phyloP scores from a whole-genome alignment of 2,888 invertebrate species.

The Pimpla rufipes region DNA sequence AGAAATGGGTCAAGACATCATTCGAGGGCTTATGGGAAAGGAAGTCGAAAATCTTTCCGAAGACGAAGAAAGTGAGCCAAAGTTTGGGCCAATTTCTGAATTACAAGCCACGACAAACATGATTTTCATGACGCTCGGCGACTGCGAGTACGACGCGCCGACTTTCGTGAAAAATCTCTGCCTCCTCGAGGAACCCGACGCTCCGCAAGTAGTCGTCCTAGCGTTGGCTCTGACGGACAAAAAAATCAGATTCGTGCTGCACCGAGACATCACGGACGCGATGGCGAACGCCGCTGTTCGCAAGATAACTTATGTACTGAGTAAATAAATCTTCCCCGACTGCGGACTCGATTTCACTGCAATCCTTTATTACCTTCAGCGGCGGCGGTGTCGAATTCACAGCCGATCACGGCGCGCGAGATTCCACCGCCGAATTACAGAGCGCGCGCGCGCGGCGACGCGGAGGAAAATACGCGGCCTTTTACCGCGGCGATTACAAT shows the following conservation, averaged over 20 bases:
- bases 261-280: slow-evolving; percentile 90
- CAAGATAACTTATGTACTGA: slow-evolving; percentile 90
- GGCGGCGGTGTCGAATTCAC: slow-evolving; percentile 40
- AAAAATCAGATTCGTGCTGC: slow-evolving; percentile 90
- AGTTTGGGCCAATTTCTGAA: too few relatives aligned
- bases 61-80: too few relatives aligned
- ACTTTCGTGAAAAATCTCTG: slow-evolving; percentile 87
- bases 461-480: slow-evolving; percentile 1
- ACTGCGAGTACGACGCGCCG: slow-evolving; percentile 84
- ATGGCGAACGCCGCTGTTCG: slow-evolving; percentile 89
- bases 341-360: slow-evolving; percentile 21
- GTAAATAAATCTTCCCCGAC: slow-evolving; percentile 85
- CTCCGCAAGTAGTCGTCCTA: slow-evolving; percentile 87
- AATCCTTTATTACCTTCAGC: slow-evolving; percentile 59
- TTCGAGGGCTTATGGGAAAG: too few relatives aligned
- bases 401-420: slow-evolving; percentile 25
- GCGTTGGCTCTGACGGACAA: slow-evolving; percentile 87
- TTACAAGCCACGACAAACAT: too few relatives aligned
- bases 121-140: slow-evolving; percentile 88
- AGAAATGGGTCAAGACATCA: slow-evolving; percentile 89
- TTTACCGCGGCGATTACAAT: slow-evolving; percentile 1
- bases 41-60: too few relatives aligned
- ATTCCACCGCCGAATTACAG: neutral
- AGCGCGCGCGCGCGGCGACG: neutral
- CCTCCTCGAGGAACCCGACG: slow-evolving; percentile 85